Evolutionary conservation across 2,113 vertebrate genomes (phyloP), one percentile per base, ranked within the genome.

Genomic region (Macrotus californicus): DNA sequence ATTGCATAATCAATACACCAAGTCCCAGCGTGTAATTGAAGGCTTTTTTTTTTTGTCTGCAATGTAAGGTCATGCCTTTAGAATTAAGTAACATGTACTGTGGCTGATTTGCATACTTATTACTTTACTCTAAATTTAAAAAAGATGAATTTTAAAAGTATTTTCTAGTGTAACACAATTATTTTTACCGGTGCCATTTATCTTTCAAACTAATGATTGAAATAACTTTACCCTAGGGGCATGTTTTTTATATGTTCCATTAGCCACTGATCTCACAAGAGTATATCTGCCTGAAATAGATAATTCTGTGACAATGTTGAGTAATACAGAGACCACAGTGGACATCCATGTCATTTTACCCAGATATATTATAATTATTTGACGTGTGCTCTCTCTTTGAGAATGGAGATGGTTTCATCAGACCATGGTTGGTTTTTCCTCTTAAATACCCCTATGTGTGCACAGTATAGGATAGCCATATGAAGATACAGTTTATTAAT

Each of bases 41-140:
- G n/a, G 1, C 39, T 93, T 90, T 79, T 26, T 92, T 95, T 94
- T 52, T 75, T 92, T 89, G 15, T 70, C 95, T 96, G 79, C 34
- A 90, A 96, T 95, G 96, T 97, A 97, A 97, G 88, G 59, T 96
- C 2, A 93, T 97, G 96, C 83, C 54, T 94, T 97, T 97, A 96
- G 89, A 97, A 97, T 95, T 81, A 87, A 96, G 90, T 94, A 92
- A 95, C 94, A 96, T 82, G 0, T 83, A 96, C 97, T 96, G 91
- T 50, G 97, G 61, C 77, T 98, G 92, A 98, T 98, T 93, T 96
- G 66, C 69, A 0, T 93, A 56, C 15, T 61, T 81, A 67, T 72
- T 90, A 72, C 19, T 56, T 79, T 48, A 12, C n/a, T 87, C 5
- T 70, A 59, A 95, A 52, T 22, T 59, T 59, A 5, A 76, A 93